These are phyloP conservation scores for Cephalopachus bancanus DNA, from an alignment of 2,797 vertebrate species.

Conservation along the genomic window DNA sequence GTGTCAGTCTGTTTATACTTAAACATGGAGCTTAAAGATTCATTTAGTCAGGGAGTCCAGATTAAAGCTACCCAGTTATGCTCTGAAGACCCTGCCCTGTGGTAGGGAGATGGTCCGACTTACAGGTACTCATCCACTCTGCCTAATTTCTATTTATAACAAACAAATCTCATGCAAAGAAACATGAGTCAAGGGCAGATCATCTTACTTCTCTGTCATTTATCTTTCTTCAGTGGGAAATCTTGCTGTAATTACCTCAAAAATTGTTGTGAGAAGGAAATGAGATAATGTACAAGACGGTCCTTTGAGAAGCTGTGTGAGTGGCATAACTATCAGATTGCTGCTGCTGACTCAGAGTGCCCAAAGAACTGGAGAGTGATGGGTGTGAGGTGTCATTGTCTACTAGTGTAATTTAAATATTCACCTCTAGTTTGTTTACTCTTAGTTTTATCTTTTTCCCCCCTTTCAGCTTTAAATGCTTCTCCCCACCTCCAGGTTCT, in stretches of 20 bases:
- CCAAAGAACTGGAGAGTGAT: not conserved
- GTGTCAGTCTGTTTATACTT: not conserved
- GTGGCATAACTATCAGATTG: conserved; percentile 52
- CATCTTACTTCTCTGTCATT: conserved; percentile 41
- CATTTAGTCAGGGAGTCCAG: not conserved
- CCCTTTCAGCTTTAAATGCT: not conserved
- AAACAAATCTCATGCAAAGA: not conserved
- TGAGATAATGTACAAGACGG: conserved; percentile 49
- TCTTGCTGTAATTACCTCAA: conserved; percentile 62
- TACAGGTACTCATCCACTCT: not conserved
- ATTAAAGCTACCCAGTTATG: not conserved
- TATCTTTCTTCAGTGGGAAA: conserved; percentile 59
- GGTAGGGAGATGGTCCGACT: not conserved
- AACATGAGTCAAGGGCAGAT: not conserved
- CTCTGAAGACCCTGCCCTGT: not conserved
- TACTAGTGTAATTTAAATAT: conserved; percentile 34
- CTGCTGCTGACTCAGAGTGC: conserved; percentile 12
- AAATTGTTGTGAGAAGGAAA: conserved; percentile 62
- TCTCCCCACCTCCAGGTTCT: not conserved
- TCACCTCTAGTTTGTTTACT: conserved; percentile 7
- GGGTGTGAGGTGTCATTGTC: not conserved
- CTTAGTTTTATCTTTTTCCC: not conserved
- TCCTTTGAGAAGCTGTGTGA: conserved; percentile 54
- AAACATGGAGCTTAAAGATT: not conserved
- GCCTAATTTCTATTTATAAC: not conserved